Evolutionary conservation across 64 coral and sea anemone genomes (phyloP).

Genomic region (Orbicella faveolata): DNA sequence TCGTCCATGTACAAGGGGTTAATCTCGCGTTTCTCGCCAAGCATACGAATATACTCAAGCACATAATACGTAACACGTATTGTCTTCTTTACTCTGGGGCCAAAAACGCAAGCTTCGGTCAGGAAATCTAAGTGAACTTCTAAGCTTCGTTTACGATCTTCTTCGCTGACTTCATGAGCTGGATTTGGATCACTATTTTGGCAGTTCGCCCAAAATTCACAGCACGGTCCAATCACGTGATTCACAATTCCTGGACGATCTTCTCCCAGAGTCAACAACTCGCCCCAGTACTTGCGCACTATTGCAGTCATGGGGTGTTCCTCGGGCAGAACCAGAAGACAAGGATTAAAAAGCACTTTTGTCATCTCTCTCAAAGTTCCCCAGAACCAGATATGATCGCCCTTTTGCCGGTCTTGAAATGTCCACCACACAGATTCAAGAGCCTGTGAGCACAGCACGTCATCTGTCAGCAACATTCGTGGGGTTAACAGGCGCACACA

Average conservation of each 20-base stretch:
- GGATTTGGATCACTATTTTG: background rate
- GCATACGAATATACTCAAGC: conserved; percentile 52
- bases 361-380: conserved; percentile 52
- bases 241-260: conserved; percentile 73
- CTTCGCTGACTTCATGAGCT: background rate
- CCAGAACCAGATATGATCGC: conserved; percentile 69
- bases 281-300: conserved; percentile 59
- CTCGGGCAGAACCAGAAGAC: conserved; percentile 58
- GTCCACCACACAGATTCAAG: conserved; percentile 74
- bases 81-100: conserved; percentile 56
- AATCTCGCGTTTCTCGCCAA: conserved; percentile 47
- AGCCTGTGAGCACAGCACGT: conserved; percentile 32
- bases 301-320: conserved; percentile 63
- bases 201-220: conserved; percentile 59
- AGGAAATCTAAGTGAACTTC: conserved; percentile 53
- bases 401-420: conserved; percentile 50
- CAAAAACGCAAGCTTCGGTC: conserved; percentile 63
- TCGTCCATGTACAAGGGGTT: conserved; percentile 38
- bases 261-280: conserved; percentile 58
- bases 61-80: conserved; percentile 48
- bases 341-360: conserved; percentile 61
- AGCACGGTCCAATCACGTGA: conserved; percentile 69
- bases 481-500: conserved; percentile 69
- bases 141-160: conserved; percentile 16
- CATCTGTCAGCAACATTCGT: conserved; percentile 27